A percentile compares a stretch with the other conserved stretches of the same genome.
phyloP scores from a whole-genome alignment of 2,797 vertebrate genomes.

The Galago senegalensis region DNA sequence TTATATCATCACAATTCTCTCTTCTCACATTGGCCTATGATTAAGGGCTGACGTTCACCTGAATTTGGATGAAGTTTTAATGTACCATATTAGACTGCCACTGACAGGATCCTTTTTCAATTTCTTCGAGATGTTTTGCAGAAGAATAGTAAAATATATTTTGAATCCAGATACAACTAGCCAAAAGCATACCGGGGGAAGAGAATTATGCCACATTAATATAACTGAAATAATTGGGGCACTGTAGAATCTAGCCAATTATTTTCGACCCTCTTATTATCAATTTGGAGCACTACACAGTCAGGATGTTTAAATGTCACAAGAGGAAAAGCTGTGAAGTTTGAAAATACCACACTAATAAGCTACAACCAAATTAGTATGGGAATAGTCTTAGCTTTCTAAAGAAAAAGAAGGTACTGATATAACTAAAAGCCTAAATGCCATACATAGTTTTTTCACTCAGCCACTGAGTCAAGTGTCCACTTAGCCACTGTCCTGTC shows the following conservation, averaged over 20 bases:
- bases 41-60: conserved; percentile 58
- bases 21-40: conserved; percentile 44
- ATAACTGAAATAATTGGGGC: conserved; percentile 50
- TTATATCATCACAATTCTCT: conserved; percentile 65
- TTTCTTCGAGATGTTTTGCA: conserved; percentile 62
- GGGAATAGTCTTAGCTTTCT: conserved; percentile 38
- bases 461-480: background rate
- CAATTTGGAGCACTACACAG: conserved; percentile 1
- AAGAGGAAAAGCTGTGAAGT: background rate
- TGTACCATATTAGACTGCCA: conserved; percentile 46
- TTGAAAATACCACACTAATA: conserved; percentile 60
- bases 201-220: conserved; percentile 70
- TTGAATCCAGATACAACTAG: conserved; percentile 48
- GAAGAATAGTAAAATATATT: conserved; percentile 49
- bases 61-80: conserved; percentile 69
- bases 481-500: background rate
- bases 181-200: conserved; percentile 64
- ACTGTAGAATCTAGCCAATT: conserved; percentile 46
- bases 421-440: conserved; percentile 40
- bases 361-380: conserved; percentile 48
- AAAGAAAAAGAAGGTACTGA: conserved; percentile 34
- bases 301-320: conserved; percentile 17
- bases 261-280: background rate
- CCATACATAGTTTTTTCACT: conserved; percentile 19
- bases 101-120: conserved; percentile 51